Evolutionary conservation across 92 coral and sea anemone species (phyloP), one percentile per base, ranked within the genome.

Genomic region (Scolanthus callimorphus): DNA sequence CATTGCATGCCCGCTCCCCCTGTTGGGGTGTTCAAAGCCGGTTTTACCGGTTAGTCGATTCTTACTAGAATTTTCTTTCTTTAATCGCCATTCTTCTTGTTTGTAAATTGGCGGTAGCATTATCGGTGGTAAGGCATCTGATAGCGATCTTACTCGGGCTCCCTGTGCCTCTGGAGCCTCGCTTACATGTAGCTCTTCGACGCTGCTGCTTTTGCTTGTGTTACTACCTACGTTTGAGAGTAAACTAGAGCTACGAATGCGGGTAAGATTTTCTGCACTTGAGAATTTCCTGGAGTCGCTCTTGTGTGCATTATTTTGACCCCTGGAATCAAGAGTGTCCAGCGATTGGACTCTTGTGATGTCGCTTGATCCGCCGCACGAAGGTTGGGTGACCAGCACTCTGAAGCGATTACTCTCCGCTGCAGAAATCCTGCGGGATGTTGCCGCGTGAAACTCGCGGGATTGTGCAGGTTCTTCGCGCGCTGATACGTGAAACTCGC

Each of bases 391-490:
- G 12, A 13, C 37, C 62, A 27, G 3, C 13, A 2, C 23, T 26
- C 4, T 56, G 30, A 2, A 20, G 20, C 17, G 0, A 3, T 21
- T 43, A 31, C 25, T 67, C 51, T 31, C 55, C 74, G 17, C 23
- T 20, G 54, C 63, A 54, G 63, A 11, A 46, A 38, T 25, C 63
- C 39, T 55, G 74, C 37, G 74, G 55, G 75, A 68, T 45, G 30
- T 25, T 24, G 4, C 27, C 31, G 26, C 27, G 27, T 6, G 21
- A 3, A 25, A 4, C 2, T 38, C 17, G 17, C 29, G 60, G 13
- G 47, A 30, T 23, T 49, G 24, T 51, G 71, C 27, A 60, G 50
- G 73, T 51, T 52, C 12, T 47, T 17, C 4, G 52, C 22, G 8
- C n/a, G n/a, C n/a, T n/a, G n/a, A n/a, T n/a, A n/a, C n/a, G n/a